Base-by-base conservation (phyloP, 2,888 invertebrate species). In the Schizaphis graminum region DNA sequence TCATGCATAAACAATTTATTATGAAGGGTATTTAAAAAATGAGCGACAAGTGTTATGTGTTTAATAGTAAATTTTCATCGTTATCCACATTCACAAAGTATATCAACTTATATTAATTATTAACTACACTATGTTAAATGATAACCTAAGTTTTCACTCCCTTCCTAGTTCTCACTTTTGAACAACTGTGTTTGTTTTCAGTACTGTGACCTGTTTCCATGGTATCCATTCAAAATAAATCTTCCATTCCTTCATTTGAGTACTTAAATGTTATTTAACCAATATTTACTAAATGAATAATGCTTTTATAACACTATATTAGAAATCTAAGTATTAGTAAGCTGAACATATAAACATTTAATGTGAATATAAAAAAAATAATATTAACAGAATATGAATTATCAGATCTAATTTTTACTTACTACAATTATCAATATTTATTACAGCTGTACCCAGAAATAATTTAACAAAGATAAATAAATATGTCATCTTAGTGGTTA, bases 131-230 rank as follows among this genome's bases (percentile, higher is more conserved):
- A 26, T 56, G 53, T 53, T 53, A 53, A 53, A 47, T 44, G 89
- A 89, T 61, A 61, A 61, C 4, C 57, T 47, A 28, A n/a, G 21
- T 61, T 57, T 89, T 57, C 7, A 26, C 57, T 41, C 57, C 26
- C 24, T 88, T 53, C 8, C 35, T 35, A 77, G 8, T 53, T 56
- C 11, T 24, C 35, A 53, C 26, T 53, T 77, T n/a, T 77, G 35
- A 77, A 77, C 5, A 24, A 53, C 24, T 49, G 2, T 88, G n/a
- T 61, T 61, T 89, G 44, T 89, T 4, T 89, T 61, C 10, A 47
- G 5, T 47, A 61, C 26, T n/a, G 61, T 89, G 24, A 61, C 10
- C 89, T 8, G 61, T 89, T 61, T n/a, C 89, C 89, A 89, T 89
- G 89, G 44, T 16, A 53, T 21, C 21, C 16, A 61, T 47, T 47